These are phyloP conservation scores for Pristionchus pacificus DNA, from an alignment of 1,140 invertebrate species.

Conservation along the genomic window DNA sequence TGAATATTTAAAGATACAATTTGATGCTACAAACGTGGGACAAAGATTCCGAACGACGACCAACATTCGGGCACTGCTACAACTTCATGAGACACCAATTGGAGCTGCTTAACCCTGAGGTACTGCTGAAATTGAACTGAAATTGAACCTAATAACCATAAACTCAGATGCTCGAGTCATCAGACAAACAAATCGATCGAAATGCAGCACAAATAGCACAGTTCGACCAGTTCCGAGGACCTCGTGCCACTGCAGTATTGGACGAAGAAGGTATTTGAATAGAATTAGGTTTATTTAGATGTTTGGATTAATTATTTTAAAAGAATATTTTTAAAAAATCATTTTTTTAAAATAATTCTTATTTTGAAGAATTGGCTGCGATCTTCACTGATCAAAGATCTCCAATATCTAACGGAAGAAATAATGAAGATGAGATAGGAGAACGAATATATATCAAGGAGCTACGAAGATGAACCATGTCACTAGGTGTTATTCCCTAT, in stretches of 20 bases:
- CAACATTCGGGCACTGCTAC: slow-evolving; percentile 16
- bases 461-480: not conserved
- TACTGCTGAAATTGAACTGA: too few species aligned
- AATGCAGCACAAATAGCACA: not conserved
- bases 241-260: not conserved
- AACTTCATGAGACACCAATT: slow-evolving; percentile 15
- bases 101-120: slow-evolving; percentile 9
- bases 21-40: slow-evolving; percentile 23
- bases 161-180: not conserved
- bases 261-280: not conserved
- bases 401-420: too few species aligned
- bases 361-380: not conserved
- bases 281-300: not conserved
- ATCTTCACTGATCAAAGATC: not conserved
- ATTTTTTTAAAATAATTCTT: too few species aligned
- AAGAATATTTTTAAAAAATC: too few species aligned
- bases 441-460: not conserved
- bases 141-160: too few species aligned
- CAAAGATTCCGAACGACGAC: not conserved
- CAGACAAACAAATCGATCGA: not conserved
- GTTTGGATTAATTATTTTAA: not conserved
- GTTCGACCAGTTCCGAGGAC: not conserved
- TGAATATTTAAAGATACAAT: too few species aligned
- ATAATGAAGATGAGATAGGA: not conserved
- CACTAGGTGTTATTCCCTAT: too few species aligned